Conservation (phyloP, 2,113 vertebrate genomes). For the Bubalus kerabau region DNA sequence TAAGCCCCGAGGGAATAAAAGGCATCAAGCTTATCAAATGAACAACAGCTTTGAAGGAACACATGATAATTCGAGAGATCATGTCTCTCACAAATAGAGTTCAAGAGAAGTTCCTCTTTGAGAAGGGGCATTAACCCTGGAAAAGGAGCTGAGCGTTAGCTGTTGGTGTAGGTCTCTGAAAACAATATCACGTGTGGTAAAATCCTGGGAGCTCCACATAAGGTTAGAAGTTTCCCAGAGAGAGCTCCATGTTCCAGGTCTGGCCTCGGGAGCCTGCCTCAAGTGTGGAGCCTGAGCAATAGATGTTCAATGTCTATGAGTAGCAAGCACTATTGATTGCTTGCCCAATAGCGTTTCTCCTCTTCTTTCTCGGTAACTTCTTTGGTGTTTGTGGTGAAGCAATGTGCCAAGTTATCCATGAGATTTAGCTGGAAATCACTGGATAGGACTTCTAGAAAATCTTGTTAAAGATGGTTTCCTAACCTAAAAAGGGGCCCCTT, state of each 20-base stretch:
- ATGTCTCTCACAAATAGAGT: background rate
- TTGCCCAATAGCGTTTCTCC: background rate
- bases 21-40: background rate
- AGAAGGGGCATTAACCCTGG: background rate
- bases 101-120: background rate
- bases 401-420: background rate
- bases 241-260: background rate
- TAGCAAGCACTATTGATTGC: background rate
- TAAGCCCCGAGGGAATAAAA: background rate
- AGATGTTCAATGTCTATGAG: rapidly evolving
- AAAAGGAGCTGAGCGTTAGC: background rate
- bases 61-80: background rate
- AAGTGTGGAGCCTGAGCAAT: background rate
- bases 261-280: background rate
- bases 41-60: background rate
- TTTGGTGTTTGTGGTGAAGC: background rate
- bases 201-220: background rate
- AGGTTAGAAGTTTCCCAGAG: background rate
- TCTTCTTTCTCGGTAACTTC: background rate
- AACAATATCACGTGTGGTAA: background rate
- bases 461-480: background rate
- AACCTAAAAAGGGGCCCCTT: background rate
- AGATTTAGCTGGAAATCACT: background rate
- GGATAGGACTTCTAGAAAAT: background rate
- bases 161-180: background rate